These are phyloP conservation scores for Anoplolepis gracilipes DNA, from an alignment of 1,140 invertebrate genomes.

Conservation along the genomic window DNA sequence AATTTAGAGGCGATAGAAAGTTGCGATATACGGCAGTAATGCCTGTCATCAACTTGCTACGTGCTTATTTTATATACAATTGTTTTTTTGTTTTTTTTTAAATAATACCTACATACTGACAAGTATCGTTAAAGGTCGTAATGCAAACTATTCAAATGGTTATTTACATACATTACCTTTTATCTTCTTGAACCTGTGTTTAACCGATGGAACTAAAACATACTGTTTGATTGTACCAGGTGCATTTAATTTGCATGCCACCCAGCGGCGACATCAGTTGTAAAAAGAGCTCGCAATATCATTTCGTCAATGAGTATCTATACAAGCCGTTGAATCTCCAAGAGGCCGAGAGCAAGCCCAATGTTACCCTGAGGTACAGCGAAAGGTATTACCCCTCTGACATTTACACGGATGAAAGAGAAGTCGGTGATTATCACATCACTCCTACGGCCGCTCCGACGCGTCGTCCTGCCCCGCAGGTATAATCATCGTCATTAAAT, in stretches of 20 bases:
- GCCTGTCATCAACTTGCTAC: too few relatives aligned
- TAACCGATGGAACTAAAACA: background rate
- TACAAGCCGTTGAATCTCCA: conserved; percentile 95
- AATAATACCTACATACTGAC: too few relatives aligned
- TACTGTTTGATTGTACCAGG: conserved; percentile 83
- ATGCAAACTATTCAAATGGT: too few relatives aligned
- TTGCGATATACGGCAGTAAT: too few relatives aligned
- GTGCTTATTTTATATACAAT: too few relatives aligned
- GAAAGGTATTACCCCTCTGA: conserved; percentile 93
- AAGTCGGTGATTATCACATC: conserved; percentile 87
- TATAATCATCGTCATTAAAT: conserved; percentile 37
- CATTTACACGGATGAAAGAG: conserved; percentile 90
- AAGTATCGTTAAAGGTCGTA: too few relatives aligned
- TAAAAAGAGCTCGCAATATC: conserved; percentile 94
- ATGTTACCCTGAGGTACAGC: conserved; percentile 93
- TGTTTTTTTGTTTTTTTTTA: too few relatives aligned
- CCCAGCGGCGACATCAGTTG: conserved; percentile 95
- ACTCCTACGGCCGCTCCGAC: conserved; percentile 68
- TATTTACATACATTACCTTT: too few relatives aligned
- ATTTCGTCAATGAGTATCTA: conserved; percentile 97
- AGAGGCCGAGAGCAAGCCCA: conserved; percentile 92
- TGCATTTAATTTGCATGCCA: conserved; percentile 97
- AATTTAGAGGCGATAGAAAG: too few relatives aligned
- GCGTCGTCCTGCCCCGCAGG: conserved; percentile 78
- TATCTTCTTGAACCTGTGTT: too few relatives aligned